Evolutionary conservation across 92 coral and sea anemone genomes (phyloP).

Genomic region (Ricordea florida): DNA sequence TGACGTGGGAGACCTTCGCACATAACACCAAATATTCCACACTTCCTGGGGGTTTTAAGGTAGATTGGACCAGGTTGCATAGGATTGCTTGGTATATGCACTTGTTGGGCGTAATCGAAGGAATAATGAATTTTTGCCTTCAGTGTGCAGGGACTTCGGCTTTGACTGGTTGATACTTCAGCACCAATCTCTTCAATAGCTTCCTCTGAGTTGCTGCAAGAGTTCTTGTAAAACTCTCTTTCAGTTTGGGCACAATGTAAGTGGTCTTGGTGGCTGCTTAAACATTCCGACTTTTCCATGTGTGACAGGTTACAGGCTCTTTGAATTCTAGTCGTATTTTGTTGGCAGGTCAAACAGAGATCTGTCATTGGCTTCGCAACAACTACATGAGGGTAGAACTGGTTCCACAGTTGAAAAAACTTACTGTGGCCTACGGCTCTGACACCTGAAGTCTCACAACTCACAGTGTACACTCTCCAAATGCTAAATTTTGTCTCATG

Average conservation of each 20-base stretch:
- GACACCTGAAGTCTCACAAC: background rate
- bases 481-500: background rate
- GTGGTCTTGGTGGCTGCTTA: background rate
- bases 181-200: background rate
- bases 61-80: slow-evolving; percentile 61
- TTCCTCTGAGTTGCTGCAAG: slow-evolving; percentile 7
- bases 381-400: background rate
- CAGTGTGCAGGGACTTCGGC: slow-evolving; percentile 34
- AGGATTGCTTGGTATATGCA: slow-evolving; percentile 50
- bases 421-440: background rate
- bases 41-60: slow-evolving; percentile 47
- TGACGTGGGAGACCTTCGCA: slow-evolving; percentile 48
- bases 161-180: no score
- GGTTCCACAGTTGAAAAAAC: slow-evolving; percentile 9
- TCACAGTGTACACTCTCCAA: slow-evolving; percentile 4
- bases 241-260: background rate
- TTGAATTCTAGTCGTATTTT: background rate
- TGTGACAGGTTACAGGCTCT: background rate
- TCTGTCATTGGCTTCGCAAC: no score
- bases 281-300: background rate
- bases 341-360: slow-evolving; percentile 5
- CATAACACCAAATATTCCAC: slow-evolving; percentile 41
- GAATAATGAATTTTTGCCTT: slow-evolving; percentile 38
- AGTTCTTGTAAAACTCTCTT: slow-evolving; percentile 10
- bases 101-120: slow-evolving; percentile 58